Percentiles rank a stretch among this genome's conserved stretches.
Evolutionary conservation across 2,113 vertebrate genomes (phyloP).

Genomic region (Engystomops pustulosus): DNA sequence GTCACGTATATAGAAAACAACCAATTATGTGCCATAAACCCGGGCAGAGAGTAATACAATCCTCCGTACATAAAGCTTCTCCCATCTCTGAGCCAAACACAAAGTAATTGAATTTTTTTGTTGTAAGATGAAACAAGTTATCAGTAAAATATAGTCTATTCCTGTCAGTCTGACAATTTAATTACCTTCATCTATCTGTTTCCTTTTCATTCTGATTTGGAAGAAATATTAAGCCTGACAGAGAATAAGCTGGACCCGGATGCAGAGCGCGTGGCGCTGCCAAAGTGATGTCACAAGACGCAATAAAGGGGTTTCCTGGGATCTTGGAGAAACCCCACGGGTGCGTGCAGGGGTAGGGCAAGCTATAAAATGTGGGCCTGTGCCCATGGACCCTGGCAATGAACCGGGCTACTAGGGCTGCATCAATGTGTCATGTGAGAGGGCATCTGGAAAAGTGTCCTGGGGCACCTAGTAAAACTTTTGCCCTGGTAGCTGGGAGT

Average conservation of each 20-base stretch:
- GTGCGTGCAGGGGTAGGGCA: too few species aligned
- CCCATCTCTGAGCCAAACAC: background rate
- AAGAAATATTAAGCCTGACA: constrained; percentile 35
- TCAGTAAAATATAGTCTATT: constrained; percentile 52
- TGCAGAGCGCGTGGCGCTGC: background rate
- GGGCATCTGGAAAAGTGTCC: too few species aligned
- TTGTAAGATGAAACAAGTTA: constrained; percentile 48
- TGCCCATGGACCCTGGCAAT: too few species aligned
- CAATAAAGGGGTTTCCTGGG: too few species aligned
- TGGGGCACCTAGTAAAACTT: too few species aligned
- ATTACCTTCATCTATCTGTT: constrained; percentile 51
- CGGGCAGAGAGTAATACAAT: constrained; percentile 28
- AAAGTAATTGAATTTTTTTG: constrained; percentile 48
- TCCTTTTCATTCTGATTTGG: constrained; percentile 48
- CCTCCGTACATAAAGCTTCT: constrained; percentile 1
- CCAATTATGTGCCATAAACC: constrained; percentile 42
- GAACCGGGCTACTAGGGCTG: too few species aligned
- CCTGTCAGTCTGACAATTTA: constrained; percentile 38
- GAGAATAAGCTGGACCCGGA: background rate
- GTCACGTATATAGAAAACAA: constrained; percentile 33
- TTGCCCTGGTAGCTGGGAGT: too few species aligned
- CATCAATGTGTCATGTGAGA: too few species aligned
- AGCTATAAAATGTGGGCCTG: too few species aligned
- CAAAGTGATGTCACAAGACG: background rate
- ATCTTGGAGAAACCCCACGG: too few species aligned